phyloP scores from a whole-genome alignment of 2,797 vertebrate genomes.

The Peromyscus aztecus region DNA sequence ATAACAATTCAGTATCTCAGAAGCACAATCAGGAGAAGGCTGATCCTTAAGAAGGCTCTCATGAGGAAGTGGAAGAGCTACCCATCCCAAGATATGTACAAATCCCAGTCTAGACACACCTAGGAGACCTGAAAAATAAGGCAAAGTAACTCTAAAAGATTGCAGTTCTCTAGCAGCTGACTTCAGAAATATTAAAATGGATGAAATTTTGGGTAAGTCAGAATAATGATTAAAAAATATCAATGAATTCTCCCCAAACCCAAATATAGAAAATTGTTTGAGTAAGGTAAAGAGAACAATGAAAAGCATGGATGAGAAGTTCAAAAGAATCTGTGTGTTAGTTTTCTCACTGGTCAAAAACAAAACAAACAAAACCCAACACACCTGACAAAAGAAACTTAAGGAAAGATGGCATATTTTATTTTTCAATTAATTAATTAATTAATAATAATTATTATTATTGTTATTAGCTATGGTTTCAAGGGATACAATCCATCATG shows the following conservation, averaged over 20 bases:
- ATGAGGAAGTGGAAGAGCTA: no score
- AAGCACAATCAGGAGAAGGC: neutral
- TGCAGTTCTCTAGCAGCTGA: neutral
- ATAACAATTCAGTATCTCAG: neutral
- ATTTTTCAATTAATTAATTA: neutral
- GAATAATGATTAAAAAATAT: neutral
- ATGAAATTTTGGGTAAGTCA: neutral
- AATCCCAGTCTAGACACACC: neutral
- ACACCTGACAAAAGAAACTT: neutral
- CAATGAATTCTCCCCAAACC: neutral
- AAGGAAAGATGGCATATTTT: neutral
- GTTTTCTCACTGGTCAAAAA: neutral
- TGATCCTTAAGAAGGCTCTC: neutral
- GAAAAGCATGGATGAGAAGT: neutral
- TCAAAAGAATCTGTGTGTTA: neutral
- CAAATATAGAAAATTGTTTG: neutral
- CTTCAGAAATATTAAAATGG: neutral
- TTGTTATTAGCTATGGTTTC: neutral
- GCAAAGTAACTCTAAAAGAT: neutral
- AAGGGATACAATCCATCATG: neutral
- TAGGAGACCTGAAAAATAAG: neutral
- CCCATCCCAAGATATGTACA: neutral
- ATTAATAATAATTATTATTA: no score
- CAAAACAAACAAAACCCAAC: neutral
- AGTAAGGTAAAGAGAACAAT: neutral